Evolutionary conservation across 2,113 vertebrate species (phyloP).

Genomic region (Passer domesticus): DNA sequence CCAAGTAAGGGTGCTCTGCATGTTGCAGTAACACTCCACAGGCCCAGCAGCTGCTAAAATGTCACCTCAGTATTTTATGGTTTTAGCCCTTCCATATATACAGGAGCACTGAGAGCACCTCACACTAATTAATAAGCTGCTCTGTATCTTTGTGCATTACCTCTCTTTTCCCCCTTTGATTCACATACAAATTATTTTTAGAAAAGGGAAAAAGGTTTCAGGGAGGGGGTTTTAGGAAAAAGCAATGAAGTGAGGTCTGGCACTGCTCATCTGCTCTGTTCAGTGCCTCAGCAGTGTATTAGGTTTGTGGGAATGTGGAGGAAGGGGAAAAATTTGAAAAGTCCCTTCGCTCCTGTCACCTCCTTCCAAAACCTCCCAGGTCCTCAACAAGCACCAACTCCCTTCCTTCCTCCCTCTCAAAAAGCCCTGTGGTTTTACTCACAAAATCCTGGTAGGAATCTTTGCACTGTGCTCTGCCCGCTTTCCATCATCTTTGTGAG

Average conservation of each 20-base stretch:
- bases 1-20: background rate
- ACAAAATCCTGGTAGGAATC: background rate
- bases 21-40: background rate
- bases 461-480: background rate
- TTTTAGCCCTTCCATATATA: conserved; percentile 11
- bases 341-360: background rate
- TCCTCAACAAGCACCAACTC: background rate
- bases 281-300: background rate
- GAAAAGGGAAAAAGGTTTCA: background rate
- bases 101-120: conserved; percentile 11
- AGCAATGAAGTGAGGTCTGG: background rate
- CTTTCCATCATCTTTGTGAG: background rate
- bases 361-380: background rate
- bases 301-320: background rate
- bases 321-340: background rate
- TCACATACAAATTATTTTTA: conserved; percentile 52
- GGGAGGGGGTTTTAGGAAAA: background rate
- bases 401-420: background rate
- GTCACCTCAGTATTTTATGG: background rate
- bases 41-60: background rate
- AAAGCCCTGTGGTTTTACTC: background rate
- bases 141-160: conserved; percentile 30
- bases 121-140: conserved; percentile 51
- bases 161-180: conserved; percentile 46
- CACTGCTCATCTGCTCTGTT: background rate